A percentile compares a stretch with the other conserved stretches of the same genome.
Conservation (phyloP, 2,113 vertebrate species). For the Oxyruncus cristatus region DNA sequence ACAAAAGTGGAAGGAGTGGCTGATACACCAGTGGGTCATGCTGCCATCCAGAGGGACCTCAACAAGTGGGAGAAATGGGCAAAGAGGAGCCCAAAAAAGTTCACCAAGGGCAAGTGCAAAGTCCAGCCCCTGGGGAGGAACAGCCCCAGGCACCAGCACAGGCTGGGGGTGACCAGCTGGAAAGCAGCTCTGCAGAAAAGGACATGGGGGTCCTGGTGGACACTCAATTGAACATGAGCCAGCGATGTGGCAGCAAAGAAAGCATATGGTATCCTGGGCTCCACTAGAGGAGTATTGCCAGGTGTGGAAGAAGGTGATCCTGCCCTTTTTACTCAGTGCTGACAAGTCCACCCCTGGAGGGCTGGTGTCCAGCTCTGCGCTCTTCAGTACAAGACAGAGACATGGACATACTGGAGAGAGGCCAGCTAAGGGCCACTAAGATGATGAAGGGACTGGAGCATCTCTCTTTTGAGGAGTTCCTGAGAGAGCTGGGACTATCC, state of each 20-base stretch:
- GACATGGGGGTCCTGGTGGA: not conserved
- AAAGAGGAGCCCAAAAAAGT: not conserved
- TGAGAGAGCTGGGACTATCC: not conserved
- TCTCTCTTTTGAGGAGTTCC: not conserved
- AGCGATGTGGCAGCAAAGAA: not conserved
- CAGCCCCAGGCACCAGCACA: not conserved
- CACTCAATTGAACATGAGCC: not conserved
- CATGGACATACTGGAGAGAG: not conserved
- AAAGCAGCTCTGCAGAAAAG: not conserved
- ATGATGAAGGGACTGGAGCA: not conserved
- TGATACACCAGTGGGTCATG: accelerated
- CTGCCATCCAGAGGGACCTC: not conserved
- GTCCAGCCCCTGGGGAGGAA: not conserved
- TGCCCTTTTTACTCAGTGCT: accelerated
- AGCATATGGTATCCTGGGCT: not conserved
- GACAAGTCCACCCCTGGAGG: not conserved
- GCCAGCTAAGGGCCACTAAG: not conserved
- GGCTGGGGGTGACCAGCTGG: not conserved
- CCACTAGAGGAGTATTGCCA: not conserved
- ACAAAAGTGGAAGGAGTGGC: not conserved
- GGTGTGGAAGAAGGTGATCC: not conserved
- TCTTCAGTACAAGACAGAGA: not conserved
- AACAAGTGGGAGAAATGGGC: not conserved
- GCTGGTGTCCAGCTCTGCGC: not conserved
- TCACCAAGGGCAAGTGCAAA: not conserved